Conservation (phyloP, 2,113 vertebrate species). For the Ophiodon elongatus region DNA sequence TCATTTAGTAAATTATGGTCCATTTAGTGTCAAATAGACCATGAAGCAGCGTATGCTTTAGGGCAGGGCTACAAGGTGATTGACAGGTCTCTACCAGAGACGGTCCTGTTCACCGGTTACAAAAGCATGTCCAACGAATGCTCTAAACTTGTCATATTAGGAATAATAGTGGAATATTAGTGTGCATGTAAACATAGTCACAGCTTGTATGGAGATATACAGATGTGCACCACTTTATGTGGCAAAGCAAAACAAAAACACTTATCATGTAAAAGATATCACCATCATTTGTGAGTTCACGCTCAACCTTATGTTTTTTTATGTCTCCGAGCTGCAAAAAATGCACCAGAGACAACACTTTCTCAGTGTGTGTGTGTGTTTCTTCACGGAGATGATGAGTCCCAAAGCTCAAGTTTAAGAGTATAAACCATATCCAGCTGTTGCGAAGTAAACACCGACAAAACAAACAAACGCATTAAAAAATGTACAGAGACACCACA, state of each 20-base stretch:
- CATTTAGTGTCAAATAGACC: no score
- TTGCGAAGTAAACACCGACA: conserved; percentile 73
- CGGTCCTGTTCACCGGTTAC: no score
- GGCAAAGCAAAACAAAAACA: conserved; percentile 43
- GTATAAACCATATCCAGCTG: conserved; percentile 67
- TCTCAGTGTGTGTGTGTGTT: neutral
- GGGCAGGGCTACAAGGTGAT: no score
- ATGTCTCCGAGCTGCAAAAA: conserved; percentile 36
- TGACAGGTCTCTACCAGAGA: no score
- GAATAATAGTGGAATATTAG: neutral
- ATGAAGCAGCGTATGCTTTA: no score
- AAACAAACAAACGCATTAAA: conserved; percentile 59
- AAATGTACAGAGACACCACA: conserved; percentile 43
- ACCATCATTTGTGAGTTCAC: conserved; percentile 47
- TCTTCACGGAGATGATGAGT: conserved; percentile 39
- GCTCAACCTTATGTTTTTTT: conserved; percentile 44
- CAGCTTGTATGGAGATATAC: conserved; percentile 8
- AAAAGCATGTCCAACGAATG: no score
- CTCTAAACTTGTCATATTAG: neutral
- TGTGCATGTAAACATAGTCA: neutral
- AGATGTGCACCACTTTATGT: conserved; percentile 42
- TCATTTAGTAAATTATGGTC: no score
- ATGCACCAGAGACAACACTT: conserved; percentile 50
- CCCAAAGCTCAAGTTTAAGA: conserved; percentile 48
- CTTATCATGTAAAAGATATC: conserved; percentile 36